Conservation (phyloP, 2,888 invertebrate species). For the Pemphredon lugubris region DNA sequence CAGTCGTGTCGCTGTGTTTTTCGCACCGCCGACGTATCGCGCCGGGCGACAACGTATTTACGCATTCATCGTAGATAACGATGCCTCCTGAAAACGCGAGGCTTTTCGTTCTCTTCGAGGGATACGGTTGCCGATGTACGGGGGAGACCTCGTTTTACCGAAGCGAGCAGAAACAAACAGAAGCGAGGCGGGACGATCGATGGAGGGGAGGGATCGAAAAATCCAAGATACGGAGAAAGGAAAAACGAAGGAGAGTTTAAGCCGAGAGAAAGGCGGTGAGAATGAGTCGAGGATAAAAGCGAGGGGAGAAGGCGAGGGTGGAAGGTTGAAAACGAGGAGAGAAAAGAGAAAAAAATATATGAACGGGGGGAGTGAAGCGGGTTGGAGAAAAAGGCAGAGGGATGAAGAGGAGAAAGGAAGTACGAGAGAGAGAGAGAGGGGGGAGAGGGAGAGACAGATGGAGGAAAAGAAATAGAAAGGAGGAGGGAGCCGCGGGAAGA, state of each 20-base stretch:
- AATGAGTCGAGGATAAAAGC: background rate
- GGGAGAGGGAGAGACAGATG: background rate
- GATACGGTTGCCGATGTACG: background rate
- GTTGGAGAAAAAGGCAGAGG: constrained; percentile 18
- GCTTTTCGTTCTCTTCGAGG: constrained; percentile 21
- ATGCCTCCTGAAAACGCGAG: constrained; percentile 7
- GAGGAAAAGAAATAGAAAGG: background rate
- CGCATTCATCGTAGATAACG: constrained; percentile 3
- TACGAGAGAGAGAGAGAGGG: constrained; percentile 3
- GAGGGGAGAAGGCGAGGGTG: background rate
- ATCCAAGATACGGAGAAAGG: background rate
- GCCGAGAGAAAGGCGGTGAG: background rate
- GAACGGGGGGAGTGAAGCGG: background rate
- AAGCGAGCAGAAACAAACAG: no score
- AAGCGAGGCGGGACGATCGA: background rate
- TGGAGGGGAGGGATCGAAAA: background rate
- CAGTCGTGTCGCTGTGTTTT: background rate
- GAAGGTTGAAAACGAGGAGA: background rate
- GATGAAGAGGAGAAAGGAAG: constrained; percentile 7
- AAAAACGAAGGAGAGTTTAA: background rate
- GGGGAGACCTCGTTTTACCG: no score
- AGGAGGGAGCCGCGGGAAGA: constrained; percentile 18
- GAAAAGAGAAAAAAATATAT: background rate
- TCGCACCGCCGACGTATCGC: constrained; percentile 10
- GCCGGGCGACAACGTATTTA: constrained; percentile 6